Conservation (phyloP, 2,113 vertebrate species). For the Petroica traversi region DNA sequence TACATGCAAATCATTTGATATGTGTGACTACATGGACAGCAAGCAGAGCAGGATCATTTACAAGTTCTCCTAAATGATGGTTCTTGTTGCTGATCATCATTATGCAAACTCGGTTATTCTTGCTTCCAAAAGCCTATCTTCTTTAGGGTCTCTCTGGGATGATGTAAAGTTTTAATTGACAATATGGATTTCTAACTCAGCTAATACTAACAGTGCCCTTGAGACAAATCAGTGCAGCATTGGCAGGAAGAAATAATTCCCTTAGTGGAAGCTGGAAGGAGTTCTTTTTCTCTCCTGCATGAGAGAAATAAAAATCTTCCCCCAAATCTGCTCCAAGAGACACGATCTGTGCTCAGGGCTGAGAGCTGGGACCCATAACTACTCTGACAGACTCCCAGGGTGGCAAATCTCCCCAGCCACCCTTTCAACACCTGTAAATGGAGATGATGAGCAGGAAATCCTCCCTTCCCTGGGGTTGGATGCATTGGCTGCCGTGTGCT, state of each 20-base stretch:
- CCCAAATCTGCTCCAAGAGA: neutral
- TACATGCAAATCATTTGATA: fast-evolving
- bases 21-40: neutral
- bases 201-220: neutral
- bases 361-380: neutral
- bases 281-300: neutral
- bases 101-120: neutral
- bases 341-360: fast-evolving
- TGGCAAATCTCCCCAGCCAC: neutral
- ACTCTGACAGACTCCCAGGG: neutral
- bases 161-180: neutral
- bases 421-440: neutral
- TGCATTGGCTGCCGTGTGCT: fast-evolving
- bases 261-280: neutral
- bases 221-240: neutral
- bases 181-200: neutral
- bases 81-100: neutral
- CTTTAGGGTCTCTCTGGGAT: neutral
- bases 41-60: neutral
- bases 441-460: neutral
- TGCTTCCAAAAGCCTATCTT: neutral
- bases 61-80: neutral
- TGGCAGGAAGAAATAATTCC: neutral
- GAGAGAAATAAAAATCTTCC: neutral
- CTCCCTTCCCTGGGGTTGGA: fast-evolving